Conservation (phyloP, 2,888 invertebrate genomes). For the Aphidius colemani region DNA sequence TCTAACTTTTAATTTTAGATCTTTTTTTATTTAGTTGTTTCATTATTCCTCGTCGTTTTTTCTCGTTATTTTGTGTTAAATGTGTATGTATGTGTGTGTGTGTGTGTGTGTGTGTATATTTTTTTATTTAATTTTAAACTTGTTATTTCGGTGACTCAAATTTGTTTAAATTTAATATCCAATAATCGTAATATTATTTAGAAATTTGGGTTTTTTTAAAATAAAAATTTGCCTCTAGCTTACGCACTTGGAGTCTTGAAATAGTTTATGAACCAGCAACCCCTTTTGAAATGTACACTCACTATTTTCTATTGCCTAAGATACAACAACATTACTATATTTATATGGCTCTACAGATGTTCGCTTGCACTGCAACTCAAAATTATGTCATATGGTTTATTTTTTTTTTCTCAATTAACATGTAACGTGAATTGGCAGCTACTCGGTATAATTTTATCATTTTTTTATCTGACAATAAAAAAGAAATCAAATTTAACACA, state of each 20-base stretch:
- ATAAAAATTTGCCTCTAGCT: conserved; percentile 31
- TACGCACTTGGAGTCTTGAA: conserved; percentile 47
- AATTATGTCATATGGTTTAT: conserved; percentile 49
- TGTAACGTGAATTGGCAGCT: too few relatives aligned
- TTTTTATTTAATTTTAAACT: background rate
- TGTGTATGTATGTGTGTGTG: conserved; percentile 25
- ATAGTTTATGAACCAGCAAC: conserved; percentile 53
- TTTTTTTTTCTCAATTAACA: too few relatives aligned
- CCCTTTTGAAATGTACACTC: conserved; percentile 54
- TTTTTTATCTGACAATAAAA: background rate
- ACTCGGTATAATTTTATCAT: too few relatives aligned
- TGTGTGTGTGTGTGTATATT: conserved; percentile 15
- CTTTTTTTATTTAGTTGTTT: conserved; percentile 29
- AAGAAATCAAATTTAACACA: background rate
- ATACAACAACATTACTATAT: conserved; percentile 59
- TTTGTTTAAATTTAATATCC: conserved; percentile 17
- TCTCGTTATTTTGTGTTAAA: background rate
- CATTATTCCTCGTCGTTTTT: conserved; percentile 17
- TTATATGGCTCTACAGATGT: conserved; percentile 61
- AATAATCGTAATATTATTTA: conserved; percentile 14
- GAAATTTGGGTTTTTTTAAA: conserved; percentile 9
- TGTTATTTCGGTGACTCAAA: conserved; percentile 12
- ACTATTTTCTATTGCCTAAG: conserved; percentile 53
- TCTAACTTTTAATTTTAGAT: conserved; percentile 30
- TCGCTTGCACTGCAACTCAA: conserved; percentile 61